These are phyloP conservation scores for Triplophysa rosa DNA, from an alignment of 2,113 vertebrate species.

Conservation along the genomic window DNA sequence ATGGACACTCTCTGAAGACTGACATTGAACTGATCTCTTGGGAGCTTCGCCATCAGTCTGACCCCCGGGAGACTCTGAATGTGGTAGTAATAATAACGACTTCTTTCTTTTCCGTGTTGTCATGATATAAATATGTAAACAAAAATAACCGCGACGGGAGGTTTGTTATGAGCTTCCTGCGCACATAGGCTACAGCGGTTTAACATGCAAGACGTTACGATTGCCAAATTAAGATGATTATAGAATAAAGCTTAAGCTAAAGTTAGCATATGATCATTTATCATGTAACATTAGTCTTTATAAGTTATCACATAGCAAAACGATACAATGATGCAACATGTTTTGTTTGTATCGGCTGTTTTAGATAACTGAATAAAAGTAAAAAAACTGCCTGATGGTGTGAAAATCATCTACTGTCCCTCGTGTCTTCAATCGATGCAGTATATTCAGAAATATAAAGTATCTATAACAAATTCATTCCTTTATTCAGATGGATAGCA, in stretches of 20 bases:
- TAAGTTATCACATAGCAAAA: neutral
- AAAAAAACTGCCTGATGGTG: too few species aligned
- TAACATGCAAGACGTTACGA: too few species aligned
- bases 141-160: neutral
- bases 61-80: neutral
- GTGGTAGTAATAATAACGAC: neutral
- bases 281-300: too few species aligned
- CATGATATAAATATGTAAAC: slow-evolving; percentile 49
- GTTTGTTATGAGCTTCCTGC: neutral
- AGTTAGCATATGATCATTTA: neutral
- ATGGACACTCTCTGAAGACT: neutral
- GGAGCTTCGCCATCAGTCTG: neutral
- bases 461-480: neutral
- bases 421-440: neutral
- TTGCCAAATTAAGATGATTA: neutral
- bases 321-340: neutral
- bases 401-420: neutral
- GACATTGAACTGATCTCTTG: neutral
- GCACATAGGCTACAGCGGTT: too few species aligned
- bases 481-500: neutral
- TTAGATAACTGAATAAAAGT: too few species aligned
- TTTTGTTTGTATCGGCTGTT: neutral
- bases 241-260: neutral
- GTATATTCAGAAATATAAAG: neutral
- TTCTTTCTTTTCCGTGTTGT: slow-evolving; percentile 65